Base-by-base conservation (phyloP, 2,113 vertebrate genomes). In the Blennius ocellaris region DNA sequence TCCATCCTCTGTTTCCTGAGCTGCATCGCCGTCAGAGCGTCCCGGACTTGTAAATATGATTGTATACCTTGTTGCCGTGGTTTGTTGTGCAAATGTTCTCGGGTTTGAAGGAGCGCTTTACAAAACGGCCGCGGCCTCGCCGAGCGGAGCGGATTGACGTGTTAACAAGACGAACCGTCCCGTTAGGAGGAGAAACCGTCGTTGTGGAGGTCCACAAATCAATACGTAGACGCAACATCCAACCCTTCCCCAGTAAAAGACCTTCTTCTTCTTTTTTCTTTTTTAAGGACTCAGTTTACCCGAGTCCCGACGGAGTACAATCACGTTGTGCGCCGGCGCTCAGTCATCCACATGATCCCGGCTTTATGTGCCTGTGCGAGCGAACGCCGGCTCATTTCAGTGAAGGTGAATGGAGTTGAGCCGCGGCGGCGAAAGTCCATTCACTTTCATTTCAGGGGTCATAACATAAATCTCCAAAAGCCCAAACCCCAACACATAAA, bases 401-500 rank as follows among this genome's bases (percentile, higher is more conserved):
- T 47, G 21, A 59, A 50, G 37, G 9, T n/a, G 53, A 59, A 45
- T 37, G 8, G 36, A 57, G 56, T 12, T 63, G 39, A 66, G 40
- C 39, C 38, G 57, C 17, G 52, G 6, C 40, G 58, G 53, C n/a
- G 16, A 54, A 66, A 63, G 57, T 65, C 44, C 7, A 38, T 52
- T 68, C 36, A 21, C 43, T 78, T 76, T 47, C 12, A 8, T 57
- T 68, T 73, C 14, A 41, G 6, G 17, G n/a, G 21, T 30, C n/a
- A 12, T 14, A 14, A 12, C 37, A 73, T 6, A 39, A 39, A 48
- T 49, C 30, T 50, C 39, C n/a, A 30, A 12, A 53, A 38, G 14
- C n/a, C 6, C 17, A 45, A 41, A 60, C 45, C 12, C 53, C 56
- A 45, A 17, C 21, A n/a, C 38, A 36, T 54, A 15, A 73, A 73